Base-by-base conservation (phyloP, 2,888 invertebrate species). In the Papilio gigon region DNA sequence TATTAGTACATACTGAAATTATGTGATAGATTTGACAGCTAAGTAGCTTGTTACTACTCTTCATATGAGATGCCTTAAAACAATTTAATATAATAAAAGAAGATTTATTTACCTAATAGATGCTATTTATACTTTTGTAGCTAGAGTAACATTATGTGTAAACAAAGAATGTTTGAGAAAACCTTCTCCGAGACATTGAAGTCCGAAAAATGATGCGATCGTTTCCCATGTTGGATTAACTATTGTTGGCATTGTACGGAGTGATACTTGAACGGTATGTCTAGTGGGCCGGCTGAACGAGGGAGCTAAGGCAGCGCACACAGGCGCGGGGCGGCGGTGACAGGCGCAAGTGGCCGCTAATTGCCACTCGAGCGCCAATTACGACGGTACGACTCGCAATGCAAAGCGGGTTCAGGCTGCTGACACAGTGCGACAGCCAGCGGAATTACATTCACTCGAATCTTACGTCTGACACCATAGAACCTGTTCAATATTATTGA, bases 301-400 rank as follows among this genome's bases (percentile, higher is more conserved):
- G 73, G 78, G 81, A 79, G 77, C 79, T 80, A 82, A 84, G 82
- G 83, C 78, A 71, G 79, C 75, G 78, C 78, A 74, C 80, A 78
- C 77, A 74, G 78, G 71, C 73, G 76, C 79, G 79, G 78, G 75
- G 77, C 78, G 75, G 77, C 79, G 78, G 79, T 81, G 83, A 85
- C 85, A 84, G 84, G 83, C 82, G 80, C 82, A 80, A 87, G 85
- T 81, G 84, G 78, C 78, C 79, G 80, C 84, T 89, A 90, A 89
- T 90, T 89, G 88, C 85, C 89, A 87, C 89, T 89, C 80, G 78
- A 87, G 86, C 83, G 81, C 85, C 89, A 90, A 90, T 90, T 89
- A 89, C 85, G 82, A 82, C 83, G 83, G 78, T 80, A 79, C 81
- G 80, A 76, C 74, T 71, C 70, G 74, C 71, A 64, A 71, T 72